Evolutionary conservation across 2,113 vertebrate genomes (phyloP).

Genomic region (Fukomys damarensis): DNA sequence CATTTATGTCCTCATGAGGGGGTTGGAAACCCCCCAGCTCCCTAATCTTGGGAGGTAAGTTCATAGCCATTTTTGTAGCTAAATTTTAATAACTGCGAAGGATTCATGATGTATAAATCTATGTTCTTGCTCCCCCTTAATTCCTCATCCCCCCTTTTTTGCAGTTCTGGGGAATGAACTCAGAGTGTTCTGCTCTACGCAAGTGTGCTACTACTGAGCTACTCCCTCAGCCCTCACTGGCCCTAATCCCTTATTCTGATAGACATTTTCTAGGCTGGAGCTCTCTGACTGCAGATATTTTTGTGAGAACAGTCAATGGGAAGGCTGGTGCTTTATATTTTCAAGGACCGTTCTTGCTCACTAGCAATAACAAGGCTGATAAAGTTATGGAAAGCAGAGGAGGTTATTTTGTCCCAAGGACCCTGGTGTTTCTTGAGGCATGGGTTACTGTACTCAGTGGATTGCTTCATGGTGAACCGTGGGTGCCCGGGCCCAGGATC

Average conservation of each 20-base stretch:
- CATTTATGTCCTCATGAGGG: neutral
- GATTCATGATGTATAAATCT: neutral
- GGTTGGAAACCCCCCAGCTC: neutral
- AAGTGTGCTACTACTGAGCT: neutral
- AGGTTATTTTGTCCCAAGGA: neutral
- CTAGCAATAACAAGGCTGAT: neutral
- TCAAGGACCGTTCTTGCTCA: neutral
- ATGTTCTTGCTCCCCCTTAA: neutral
- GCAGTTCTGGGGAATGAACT: neutral
- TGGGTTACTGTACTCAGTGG: neutral
- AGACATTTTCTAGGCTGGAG: neutral
- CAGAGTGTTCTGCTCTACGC: neutral
- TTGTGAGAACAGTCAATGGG: neutral
- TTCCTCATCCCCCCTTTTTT: too few species aligned
- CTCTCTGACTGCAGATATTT: neutral
- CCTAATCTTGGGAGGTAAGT: neutral
- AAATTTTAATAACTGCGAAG: neutral
- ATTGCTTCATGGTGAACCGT: neutral
- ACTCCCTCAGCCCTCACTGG: neutral
- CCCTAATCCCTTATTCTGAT: neutral
- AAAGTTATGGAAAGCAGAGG: neutral
- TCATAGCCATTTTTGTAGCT: neutral
- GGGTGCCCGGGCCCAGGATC: neutral
- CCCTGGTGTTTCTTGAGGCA: rapidly evolving
- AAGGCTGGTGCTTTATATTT: neutral